These are phyloP conservation scores for Lasius fuliginosus DNA, from an alignment of 2,888 invertebrate genomes.

Conservation along the genomic window DNA sequence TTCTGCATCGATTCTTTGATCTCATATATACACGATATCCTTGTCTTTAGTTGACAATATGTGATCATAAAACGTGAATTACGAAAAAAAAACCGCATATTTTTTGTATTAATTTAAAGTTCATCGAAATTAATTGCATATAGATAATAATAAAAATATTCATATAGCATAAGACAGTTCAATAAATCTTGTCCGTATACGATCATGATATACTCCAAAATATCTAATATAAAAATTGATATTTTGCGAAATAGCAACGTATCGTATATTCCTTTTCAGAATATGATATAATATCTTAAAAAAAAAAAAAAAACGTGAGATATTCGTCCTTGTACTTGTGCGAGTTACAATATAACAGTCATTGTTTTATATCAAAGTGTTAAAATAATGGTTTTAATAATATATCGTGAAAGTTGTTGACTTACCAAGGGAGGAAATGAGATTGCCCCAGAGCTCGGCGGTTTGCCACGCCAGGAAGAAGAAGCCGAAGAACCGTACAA, in stretches of 20 bases:
- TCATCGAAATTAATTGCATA: background rate
- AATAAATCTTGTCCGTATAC: background rate
- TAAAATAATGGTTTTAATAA: background rate
- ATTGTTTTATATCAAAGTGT: background rate
- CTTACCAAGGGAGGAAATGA: conserved; percentile 96
- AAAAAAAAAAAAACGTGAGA: too few species aligned
- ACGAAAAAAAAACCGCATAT: background rate
- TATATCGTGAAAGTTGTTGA: conserved; percentile 62
- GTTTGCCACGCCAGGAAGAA: conserved; percentile 99
- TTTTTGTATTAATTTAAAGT: background rate
- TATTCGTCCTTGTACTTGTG: too few species aligned
- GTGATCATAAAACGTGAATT: background rate
- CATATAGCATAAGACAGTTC: background rate
- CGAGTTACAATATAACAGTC: too few species aligned
- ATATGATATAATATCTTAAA: too few species aligned
- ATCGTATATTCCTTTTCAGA: too few species aligned
- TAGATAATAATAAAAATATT: background rate
- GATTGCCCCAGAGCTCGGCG: conserved; percentile 98
- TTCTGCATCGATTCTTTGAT: background rate
- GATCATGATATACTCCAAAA: too few species aligned
- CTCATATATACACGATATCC: background rate
- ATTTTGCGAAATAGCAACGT: too few species aligned
- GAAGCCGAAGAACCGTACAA: conserved; percentile 99
- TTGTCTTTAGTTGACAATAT: too few species aligned
- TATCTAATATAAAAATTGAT: too few species aligned